Conservation (phyloP, 2,113 vertebrate genomes). For the Ranitomeya imitator region DNA sequence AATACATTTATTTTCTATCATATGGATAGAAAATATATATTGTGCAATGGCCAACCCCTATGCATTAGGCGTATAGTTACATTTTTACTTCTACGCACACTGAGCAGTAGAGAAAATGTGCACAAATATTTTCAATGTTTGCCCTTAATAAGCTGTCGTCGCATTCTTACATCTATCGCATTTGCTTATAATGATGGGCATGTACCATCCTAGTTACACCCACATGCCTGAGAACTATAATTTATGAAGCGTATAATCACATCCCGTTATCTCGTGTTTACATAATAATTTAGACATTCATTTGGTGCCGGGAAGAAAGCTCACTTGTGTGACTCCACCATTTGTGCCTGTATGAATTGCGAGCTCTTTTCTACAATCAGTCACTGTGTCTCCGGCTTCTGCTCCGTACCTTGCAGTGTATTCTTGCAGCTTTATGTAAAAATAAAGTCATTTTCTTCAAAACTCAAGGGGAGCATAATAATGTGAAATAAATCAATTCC, state of each 20-base stretch:
- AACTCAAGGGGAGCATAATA: constrained; percentile 37
- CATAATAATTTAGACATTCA: constrained; percentile 12
- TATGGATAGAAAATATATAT: too few relatives aligned
- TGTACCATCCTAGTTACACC: not conserved
- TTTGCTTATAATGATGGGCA: not conserved
- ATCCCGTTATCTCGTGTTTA: constrained; percentile 25
- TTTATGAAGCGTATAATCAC: constrained; percentile 3
- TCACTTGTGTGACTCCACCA: not conserved
- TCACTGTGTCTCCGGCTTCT: not conserved
- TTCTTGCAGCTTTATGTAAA: constrained; percentile 42
- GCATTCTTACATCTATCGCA: not conserved
- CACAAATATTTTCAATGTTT: too few relatives aligned
- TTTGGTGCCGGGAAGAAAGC: not conserved
- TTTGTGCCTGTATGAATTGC: not conserved
- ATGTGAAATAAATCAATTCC: constrained; percentile 50
- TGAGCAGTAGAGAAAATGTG: too few relatives aligned
- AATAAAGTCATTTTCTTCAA: constrained; percentile 39
- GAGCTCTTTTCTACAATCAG: not conserved
- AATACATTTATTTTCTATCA: too few relatives aligned
- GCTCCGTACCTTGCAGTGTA: not conserved
- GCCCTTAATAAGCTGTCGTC: not conserved
- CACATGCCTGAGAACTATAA: not conserved
- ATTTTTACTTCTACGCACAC: too few relatives aligned
- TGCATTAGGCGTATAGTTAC: too few relatives aligned
- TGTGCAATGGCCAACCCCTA: too few relatives aligned